Conservation (phyloP, 2,113 vertebrate species). For the Capricornis sumatraensis region DNA sequence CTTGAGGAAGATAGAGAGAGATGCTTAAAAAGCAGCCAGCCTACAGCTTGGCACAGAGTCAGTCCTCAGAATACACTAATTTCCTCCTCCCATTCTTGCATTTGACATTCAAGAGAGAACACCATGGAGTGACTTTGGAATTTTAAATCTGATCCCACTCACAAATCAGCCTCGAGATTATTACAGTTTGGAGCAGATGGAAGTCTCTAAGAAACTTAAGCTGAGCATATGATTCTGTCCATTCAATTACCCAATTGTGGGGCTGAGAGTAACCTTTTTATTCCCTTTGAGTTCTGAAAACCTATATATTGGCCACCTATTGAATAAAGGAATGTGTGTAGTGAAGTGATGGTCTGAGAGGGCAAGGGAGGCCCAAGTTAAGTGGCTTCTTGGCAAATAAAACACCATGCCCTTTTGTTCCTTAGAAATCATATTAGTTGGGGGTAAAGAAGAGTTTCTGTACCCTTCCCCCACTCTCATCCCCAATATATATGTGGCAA, state of each 20-base stretch:
- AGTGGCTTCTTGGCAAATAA: not conserved
- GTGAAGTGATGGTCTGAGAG: not conserved
- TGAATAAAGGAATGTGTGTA: not conserved
- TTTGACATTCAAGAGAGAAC: conserved; percentile 19
- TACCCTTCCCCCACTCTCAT: not conserved
- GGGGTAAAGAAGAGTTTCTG: not conserved
- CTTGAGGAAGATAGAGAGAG: not conserved
- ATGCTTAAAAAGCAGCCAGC: not conserved
- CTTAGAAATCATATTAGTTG: not conserved
- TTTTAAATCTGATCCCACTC: not conserved
- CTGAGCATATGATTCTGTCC: not conserved
- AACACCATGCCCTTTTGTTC: not conserved
- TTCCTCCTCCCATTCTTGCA: not conserved
- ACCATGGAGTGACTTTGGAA: not conserved
- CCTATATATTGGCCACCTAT: not conserved
- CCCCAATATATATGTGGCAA: not conserved
- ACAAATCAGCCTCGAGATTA: not conserved
- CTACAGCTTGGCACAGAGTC: not conserved
- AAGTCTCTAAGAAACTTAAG: not conserved
- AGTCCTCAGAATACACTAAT: not conserved
- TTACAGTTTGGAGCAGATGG: not conserved
- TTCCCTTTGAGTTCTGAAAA: not conserved
- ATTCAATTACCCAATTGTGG: not conserved
- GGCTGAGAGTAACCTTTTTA: not conserved
- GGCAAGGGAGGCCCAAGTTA: not conserved